phyloP scores from a whole-genome alignment of 2,888 invertebrate species.

The Mythimna vitellina region DNA sequence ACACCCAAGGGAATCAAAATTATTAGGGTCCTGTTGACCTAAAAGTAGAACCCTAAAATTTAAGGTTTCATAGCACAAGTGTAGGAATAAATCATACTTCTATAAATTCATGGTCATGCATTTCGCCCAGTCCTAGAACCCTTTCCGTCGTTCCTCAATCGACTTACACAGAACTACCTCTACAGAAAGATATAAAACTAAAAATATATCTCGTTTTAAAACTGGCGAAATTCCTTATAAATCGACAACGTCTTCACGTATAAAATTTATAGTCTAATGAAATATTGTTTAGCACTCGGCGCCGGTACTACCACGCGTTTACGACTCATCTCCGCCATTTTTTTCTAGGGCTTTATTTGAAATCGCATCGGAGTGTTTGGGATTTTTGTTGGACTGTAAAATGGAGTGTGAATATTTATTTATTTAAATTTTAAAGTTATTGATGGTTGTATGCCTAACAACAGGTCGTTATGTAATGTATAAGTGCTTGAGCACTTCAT shows the following conservation, averaged over 20 bases:
- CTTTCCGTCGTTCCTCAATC: not conserved
- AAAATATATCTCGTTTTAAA: conserved; percentile 54
- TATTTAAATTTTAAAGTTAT: conserved; percentile 11
- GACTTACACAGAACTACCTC: not conserved
- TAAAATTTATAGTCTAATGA: conserved; percentile 73
- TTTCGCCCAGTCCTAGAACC: not conserved
- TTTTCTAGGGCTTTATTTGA: conserved; percentile 12
- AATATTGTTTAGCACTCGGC: conserved; percentile 73
- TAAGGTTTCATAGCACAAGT: too few species aligned
- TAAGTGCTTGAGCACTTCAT: too few species aligned
- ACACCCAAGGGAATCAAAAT: too few species aligned
- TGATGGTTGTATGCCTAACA: too few species aligned
- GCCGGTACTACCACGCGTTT: conserved; percentile 62
- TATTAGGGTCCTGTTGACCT: too few species aligned
- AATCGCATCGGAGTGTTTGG: conserved; percentile 10
- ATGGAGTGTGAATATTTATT: conserved; percentile 1
- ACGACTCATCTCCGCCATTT: conserved; percentile 50
- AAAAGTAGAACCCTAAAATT: too few species aligned
- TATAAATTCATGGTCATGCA: too few species aligned
- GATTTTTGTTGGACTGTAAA: conserved; percentile 20
- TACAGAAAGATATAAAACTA: conserved; percentile 33
- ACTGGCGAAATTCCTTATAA: conserved; percentile 55
- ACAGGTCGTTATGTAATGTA: too few species aligned
- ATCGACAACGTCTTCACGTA: conserved; percentile 69
- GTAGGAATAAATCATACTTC: too few species aligned